Conservation (phyloP, 2,888 invertebrate genomes). For the Eupithecia dodoneata region DNA sequence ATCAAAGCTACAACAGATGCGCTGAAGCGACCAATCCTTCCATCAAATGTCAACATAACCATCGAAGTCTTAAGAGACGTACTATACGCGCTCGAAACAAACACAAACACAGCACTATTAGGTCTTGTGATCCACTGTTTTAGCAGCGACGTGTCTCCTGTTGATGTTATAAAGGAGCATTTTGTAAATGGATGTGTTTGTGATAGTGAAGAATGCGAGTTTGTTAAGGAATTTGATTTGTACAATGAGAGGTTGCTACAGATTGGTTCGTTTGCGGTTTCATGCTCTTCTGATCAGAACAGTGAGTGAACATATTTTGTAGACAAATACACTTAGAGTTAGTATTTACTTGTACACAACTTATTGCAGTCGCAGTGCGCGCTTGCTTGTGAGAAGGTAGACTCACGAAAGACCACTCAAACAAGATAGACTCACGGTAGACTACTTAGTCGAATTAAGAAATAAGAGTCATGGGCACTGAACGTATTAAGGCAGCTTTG, state of each 20-base stretch:
- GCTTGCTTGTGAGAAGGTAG: not conserved
- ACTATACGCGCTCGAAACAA: conserved; percentile 86
- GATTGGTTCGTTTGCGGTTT: conserved; percentile 88
- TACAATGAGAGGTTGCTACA: conserved; percentile 87
- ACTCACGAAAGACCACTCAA: not conserved
- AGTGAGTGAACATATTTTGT: conserved; percentile 54
- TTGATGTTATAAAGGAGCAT: conserved; percentile 64
- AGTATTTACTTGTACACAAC: not conserved
- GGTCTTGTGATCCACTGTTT: conserved; percentile 80
- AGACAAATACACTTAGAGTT: no score
- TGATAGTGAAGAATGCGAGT: conserved; percentile 71
- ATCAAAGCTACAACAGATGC: conserved; percentile 70
- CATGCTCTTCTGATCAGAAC: conserved; percentile 77
- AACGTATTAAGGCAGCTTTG: not conserved
- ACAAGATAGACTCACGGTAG: not conserved
- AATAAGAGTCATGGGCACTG: no score
- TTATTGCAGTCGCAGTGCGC: not conserved
- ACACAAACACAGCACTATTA: conserved; percentile 86
- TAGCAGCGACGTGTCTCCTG: conserved; percentile 61
- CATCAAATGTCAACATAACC: conserved; percentile 80
- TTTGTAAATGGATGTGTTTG: conserved; percentile 61
- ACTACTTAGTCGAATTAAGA: not conserved
- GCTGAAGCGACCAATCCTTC: conserved; percentile 72
- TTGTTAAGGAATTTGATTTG: conserved; percentile 86
- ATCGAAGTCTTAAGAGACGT: conserved; percentile 85